Base-by-base conservation (phyloP, 2,797 vertebrate genomes). In the Phataginus tetradactyla region DNA sequence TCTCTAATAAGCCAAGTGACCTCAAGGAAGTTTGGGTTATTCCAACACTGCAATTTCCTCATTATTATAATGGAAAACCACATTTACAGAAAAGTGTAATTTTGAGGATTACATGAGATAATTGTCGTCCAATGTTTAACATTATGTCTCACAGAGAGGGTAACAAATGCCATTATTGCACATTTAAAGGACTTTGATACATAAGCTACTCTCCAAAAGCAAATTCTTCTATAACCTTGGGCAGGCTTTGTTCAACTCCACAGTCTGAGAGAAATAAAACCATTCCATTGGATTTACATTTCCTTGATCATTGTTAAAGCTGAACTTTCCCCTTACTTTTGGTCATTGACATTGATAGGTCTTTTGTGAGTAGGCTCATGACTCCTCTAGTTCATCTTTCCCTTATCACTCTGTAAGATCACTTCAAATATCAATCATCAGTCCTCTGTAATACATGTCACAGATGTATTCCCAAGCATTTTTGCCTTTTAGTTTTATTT, bases 201-300 rank as follows among this genome's bases (percentile, higher is more conserved):
- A 59, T 34, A 81, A 89, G 80, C 17, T 90, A 39, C 14, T 95
- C 64, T 91, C 63, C 51, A 75, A 83, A 91, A 95, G 49, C 21
- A 59, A 39, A 90, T 55, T 29, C 23, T 77, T 85, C 29, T 61
- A 81, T 78, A 93, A 63, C 3, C 14, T 86, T 34, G 49, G 32
- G 66, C 37, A 97, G 92, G 42, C 51, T 86, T 95, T 94, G 90
- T 66, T 92, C 64, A 95, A 81, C 81, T 86, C 32, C 91, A 23
- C 12, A 86, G 81, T 72, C 39, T 63, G 34, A 78, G 10, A 63
- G 45, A 68, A 63, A 77, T 84, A 87, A 51, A 72, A 81, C 74
- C 20, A 84, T 34, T 8, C 23, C 69, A 84, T n/a, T 61, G 5
- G n/a, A 94, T 57, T 72, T 81, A 42, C 27, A 78, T 80, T 89